A percentile compares a stretch with the other conserved stretches of the same genome.
Evolutionary conservation across 1,140 invertebrate species (phyloP).

Genomic region (Temnothorax nylanderi): DNA sequence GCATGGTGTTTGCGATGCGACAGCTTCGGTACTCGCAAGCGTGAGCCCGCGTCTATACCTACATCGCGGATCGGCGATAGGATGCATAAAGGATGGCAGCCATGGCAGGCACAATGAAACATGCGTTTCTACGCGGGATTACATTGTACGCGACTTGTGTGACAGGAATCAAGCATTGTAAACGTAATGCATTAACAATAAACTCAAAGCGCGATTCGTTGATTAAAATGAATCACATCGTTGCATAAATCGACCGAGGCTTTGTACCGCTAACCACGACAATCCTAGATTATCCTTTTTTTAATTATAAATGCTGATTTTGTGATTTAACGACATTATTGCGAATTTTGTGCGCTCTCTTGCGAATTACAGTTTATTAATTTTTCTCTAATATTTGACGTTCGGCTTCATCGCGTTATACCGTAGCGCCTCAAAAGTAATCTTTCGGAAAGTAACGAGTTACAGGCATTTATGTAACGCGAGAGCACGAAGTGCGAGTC

Average conservation of each 20-base stretch:
- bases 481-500: slow-evolving; percentile 17
- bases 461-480: slow-evolving; percentile 44
- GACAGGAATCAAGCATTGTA: background rate
- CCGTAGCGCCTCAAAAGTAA: background rate
- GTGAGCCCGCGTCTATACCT: background rate
- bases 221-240: background rate
- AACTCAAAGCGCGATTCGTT: slow-evolving; percentile 1
- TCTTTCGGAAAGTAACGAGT: slow-evolving; percentile 29
- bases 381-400: background rate
- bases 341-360: background rate
- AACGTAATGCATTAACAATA: slow-evolving; percentile 21
- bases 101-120: slow-evolving; percentile 13
- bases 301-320: background rate
- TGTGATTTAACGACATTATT: background rate
- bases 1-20: slow-evolving; percentile 23
- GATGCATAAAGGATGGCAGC: slow-evolving; percentile 11
- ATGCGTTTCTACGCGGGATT: slow-evolving; percentile 22
- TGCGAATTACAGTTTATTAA: background rate
- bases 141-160: background rate
- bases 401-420: background rate
- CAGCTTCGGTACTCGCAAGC: slow-evolving; percentile 1
- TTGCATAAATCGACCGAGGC: background rate
- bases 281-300: background rate
- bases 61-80: background rate
- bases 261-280: too few relatives aligned